phyloP scores from a whole-genome alignment of 2,113 vertebrate species.

The Mirounga angustirostris region DNA sequence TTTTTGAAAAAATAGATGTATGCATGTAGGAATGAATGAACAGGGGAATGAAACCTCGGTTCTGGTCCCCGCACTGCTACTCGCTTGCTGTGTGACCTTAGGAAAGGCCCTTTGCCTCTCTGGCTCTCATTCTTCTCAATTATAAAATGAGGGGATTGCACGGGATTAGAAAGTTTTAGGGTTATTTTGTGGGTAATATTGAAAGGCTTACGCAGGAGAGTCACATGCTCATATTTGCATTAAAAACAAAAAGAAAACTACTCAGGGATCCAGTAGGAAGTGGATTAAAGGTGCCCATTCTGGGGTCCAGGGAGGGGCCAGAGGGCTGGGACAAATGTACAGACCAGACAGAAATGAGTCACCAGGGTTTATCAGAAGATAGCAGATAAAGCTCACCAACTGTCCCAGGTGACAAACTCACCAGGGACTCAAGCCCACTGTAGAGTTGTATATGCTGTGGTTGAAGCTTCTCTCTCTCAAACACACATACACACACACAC shows the following conservation, averaged over 20 bases:
- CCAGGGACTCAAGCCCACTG: neutral
- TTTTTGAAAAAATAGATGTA: neutral
- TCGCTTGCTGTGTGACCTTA: neutral
- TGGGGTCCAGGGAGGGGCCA: neutral
- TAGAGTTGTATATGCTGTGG: rapidly evolving
- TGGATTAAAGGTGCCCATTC: neutral
- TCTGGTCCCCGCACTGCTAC: neutral
- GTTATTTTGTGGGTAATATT: neutral
- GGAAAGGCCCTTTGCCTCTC: neutral
- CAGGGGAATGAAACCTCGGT: neutral
- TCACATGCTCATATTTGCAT: neutral
- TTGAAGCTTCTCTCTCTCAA: neutral
- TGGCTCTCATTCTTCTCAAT: neutral
- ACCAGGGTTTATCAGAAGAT: conserved; percentile 30
- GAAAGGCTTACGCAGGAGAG: neutral
- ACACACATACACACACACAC: no score
- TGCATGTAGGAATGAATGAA: neutral
- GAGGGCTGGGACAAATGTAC: neutral
- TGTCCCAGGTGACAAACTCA: neutral
- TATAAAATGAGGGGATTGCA: neutral
- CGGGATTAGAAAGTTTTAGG: neutral
- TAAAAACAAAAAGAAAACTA: neutral
- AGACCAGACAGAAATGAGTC: conserved; percentile 29
- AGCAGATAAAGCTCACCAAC: conserved; percentile 36
- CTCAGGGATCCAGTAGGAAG: neutral